phyloP scores from a whole-genome alignment of 2,888 invertebrate species.

The Tyria jacobaeae region DNA sequence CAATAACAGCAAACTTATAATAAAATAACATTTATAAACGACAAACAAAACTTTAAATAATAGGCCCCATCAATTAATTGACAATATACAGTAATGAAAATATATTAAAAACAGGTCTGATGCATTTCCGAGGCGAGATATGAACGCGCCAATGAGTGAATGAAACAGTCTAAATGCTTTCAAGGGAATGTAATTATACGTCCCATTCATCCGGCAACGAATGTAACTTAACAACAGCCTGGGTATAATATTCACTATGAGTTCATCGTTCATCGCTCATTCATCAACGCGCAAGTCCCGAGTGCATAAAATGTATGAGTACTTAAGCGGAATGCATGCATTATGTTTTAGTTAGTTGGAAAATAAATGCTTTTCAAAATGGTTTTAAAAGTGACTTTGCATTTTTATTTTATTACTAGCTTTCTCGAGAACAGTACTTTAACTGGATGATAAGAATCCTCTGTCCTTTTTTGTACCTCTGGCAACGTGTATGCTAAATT shows the following conservation, averaged over 20 bases:
- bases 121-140: conserved; percentile 35
- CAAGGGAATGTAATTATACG: conserved; percentile 69
- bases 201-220: conserved; percentile 61
- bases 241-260: conserved; percentile 42
- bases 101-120: conserved; percentile 32
- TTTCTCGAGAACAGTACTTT: no score
- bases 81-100: conserved; percentile 24
- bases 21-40: no score
- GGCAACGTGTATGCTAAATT: no score
- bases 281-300: conserved; percentile 45
- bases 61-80: conserved; percentile 23
- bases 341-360: conserved; percentile 29
- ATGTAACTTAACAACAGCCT: conserved; percentile 46
- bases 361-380: conserved; percentile 13
- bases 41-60: conserved; percentile 41
- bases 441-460: no score
- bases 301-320: conserved; percentile 32
- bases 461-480: no score
- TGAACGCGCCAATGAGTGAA: conserved; percentile 55
- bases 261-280: conserved; percentile 51
- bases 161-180: conserved; percentile 54
- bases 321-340: conserved; percentile 39
- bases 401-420: no score
- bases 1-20: no score
- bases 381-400: no score